Evolutionary conservation across 1,140 invertebrate genomes (phyloP).

Genomic region (Drosophila oshimai): DNA sequence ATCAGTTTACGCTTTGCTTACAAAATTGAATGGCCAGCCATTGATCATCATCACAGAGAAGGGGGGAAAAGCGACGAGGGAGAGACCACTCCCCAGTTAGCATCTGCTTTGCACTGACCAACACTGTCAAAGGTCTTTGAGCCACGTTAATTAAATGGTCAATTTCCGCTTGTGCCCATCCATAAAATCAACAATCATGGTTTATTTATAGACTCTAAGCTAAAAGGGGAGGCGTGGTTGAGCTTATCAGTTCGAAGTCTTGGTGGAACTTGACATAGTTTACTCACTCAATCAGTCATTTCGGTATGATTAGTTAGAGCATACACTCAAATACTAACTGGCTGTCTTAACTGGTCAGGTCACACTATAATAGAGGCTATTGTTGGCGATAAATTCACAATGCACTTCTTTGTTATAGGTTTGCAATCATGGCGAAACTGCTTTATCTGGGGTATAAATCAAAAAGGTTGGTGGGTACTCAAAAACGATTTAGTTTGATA

Average conservation of each 20-base stretch:
- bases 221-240: not conserved
- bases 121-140: conserved; percentile 60
- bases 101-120: conserved; percentile 55
- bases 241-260: conserved; percentile 20
- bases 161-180: conserved; percentile 61
- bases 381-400: not conserved
- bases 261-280: conserved; percentile 19
- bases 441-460: not conserved
- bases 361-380: not conserved
- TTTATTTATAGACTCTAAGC: conserved; percentile 40
- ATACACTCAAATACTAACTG: not conserved
- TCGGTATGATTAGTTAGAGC: not conserved
- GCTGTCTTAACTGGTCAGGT: not conserved
- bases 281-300: conserved; percentile 7
- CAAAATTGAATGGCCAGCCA: conserved; percentile 71
- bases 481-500: too few relatives aligned
- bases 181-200: conserved; percentile 38
- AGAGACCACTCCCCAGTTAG: conserved; percentile 26
- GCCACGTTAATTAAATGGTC: conserved; percentile 55
- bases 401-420: not conserved
- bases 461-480: not conserved
- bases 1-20: conserved; percentile 75
- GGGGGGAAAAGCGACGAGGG: not conserved
- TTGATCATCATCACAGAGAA: conserved; percentile 57
- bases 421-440: not conserved